These are phyloP conservation scores for Peromyscus attwateri DNA, from an alignment of 2,797 vertebrate species.

Conservation along the genomic window DNA sequence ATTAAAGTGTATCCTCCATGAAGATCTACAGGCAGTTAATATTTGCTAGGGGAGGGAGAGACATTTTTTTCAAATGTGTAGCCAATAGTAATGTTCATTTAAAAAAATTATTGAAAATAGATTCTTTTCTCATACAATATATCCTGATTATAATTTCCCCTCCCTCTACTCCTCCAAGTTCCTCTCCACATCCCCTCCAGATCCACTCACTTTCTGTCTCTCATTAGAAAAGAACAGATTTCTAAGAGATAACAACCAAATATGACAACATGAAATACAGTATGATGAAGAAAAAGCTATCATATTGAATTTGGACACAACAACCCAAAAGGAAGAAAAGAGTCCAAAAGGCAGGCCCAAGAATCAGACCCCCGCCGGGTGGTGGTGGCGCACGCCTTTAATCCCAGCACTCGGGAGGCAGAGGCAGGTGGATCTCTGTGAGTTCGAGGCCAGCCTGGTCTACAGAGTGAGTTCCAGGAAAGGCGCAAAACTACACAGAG, in stretches of 20 bases:
- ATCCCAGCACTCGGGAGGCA: too few species aligned
- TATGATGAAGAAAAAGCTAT: background rate
- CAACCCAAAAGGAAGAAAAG: background rate
- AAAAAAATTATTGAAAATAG: background rate
- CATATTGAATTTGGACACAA: background rate
- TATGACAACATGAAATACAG: background rate
- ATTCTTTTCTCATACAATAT: too few species aligned
- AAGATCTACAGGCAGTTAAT: background rate
- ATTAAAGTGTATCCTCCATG: background rate
- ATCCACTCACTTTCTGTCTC: too few species aligned
- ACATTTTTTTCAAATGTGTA: background rate
- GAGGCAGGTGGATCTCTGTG: too few species aligned
- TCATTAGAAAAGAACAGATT: too few species aligned
- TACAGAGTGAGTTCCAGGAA: too few species aligned
- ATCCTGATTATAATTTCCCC: too few species aligned
- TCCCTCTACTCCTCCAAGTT: background rate
- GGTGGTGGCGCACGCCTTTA: too few species aligned
- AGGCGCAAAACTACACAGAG: too few species aligned
- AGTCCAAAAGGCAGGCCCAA: background rate
- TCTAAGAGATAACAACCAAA: too few species aligned
- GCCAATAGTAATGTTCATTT: background rate
- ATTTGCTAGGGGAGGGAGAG: background rate
- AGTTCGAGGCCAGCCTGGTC: too few species aligned
- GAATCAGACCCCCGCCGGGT: too few species aligned
- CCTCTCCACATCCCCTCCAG: background rate